phyloP scores from a whole-genome alignment of 2,113 vertebrate species.

The Charadrius vociferus region DNA sequence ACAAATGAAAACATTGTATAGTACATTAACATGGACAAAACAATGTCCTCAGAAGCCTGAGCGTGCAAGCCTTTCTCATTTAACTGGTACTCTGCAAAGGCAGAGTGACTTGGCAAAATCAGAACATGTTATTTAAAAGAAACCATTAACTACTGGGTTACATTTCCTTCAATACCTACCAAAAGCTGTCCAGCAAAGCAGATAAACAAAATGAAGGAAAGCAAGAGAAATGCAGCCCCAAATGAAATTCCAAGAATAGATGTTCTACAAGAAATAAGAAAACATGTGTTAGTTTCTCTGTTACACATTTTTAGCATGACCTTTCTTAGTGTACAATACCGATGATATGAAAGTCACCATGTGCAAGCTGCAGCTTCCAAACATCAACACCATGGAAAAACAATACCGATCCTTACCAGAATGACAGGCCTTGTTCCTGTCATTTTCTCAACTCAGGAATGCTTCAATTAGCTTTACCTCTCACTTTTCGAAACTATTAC shows the following conservation, averaged over 20 bases:
- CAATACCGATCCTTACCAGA: not conserved
- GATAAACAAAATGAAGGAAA: conserved; percentile 90
- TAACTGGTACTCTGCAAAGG: not conserved
- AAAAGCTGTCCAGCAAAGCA: conserved; percentile 93
- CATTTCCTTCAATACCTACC: conserved; percentile 80
- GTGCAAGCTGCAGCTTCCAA: not conserved
- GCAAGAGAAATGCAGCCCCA: conserved; percentile 88
- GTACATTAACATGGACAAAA: not conserved
- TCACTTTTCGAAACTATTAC: not conserved
- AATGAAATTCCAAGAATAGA: conserved; percentile 90
- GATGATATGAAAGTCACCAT: not conserved
- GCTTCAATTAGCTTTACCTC: not conserved
- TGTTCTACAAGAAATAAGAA: conserved; percentile 80
- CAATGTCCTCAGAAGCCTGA: not conserved
- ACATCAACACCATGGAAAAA: not conserved
- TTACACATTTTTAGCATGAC: not conserved
- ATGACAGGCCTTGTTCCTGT: not conserved
- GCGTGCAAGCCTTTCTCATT: not conserved
- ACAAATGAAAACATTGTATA: not conserved
- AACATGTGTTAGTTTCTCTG: not conserved
- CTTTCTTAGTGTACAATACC: not conserved
- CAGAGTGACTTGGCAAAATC: not conserved
- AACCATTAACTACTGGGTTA: not conserved
- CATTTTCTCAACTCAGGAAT: not conserved
- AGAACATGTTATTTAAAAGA: not conserved